Conservation (phyloP, 92 coral and sea anemone genomes). For the Meandrina meandrites region DNA sequence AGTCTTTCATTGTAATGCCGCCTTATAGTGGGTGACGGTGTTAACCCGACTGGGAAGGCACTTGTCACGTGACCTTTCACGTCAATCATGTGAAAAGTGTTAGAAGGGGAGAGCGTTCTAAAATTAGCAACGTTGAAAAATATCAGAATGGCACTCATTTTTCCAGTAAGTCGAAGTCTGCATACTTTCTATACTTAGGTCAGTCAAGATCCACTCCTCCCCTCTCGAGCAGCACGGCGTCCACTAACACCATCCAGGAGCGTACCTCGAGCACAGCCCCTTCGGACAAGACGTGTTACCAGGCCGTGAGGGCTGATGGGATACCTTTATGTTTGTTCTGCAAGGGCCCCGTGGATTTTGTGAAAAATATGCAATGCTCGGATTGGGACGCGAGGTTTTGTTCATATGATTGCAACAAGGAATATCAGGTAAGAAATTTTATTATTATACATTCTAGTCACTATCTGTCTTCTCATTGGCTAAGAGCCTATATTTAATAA, state of each 20-base stretch:
- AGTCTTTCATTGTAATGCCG: no score
- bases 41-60: no score
- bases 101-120: no score
- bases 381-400: slow-evolving; percentile 95
- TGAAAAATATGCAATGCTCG: slow-evolving; percentile 49
- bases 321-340: slow-evolving; percentile 87
- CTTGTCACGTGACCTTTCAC: no score
- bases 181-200: not conserved
- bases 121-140: no score
- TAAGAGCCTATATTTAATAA: no score
- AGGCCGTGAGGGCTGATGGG: slow-evolving; percentile 81
- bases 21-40: no score
- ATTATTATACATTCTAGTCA: no score
- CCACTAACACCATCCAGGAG: not conserved
- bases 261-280: not conserved
- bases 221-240: not conserved
- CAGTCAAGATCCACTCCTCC: not conserved
- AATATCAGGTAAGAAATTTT: slow-evolving; percentile 92
- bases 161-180: not conserved
- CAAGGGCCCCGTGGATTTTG: slow-evolving; percentile 72
- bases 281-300: slow-evolving; percentile 45
- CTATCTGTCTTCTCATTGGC: no score
- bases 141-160: no score
- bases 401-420: slow-evolving; percentile 90
- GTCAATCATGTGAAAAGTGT: no score